phyloP scores from a whole-genome alignment of 2,113 vertebrate genomes.

The Rhynchopsitta pachyrhyncha region DNA sequence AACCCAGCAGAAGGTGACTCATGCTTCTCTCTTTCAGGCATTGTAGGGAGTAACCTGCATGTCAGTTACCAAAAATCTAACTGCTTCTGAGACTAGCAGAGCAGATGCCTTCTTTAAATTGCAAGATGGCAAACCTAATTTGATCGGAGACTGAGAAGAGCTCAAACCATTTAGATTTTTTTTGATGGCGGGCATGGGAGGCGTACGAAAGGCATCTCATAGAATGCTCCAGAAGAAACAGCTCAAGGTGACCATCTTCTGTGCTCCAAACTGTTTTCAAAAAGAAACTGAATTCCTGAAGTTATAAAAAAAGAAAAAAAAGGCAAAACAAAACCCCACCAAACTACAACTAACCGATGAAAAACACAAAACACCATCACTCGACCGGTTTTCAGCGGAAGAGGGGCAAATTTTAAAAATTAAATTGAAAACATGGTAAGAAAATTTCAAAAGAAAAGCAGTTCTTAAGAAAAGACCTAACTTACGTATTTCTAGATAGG shows the following conservation, averaged over 20 bases:
- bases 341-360: not conserved
- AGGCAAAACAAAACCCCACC: not conserved
- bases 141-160: not conserved
- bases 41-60: slow-evolving; percentile 19
- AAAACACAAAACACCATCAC: not conserved
- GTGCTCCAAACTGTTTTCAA: not conserved
- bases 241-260: not conserved
- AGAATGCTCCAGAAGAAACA: not conserved
- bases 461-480: not conserved
- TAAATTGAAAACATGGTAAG: not conserved
- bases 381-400: not conserved
- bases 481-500: not conserved
- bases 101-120: not conserved
- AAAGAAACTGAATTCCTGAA: not conserved
- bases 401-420: not conserved
- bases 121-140: not conserved
- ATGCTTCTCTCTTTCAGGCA: slow-evolving; percentile 1
- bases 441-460: not conserved
- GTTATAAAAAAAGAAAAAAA: not conserved
- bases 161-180: not conserved
- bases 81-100: not conserved
- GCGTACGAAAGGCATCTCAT: not conserved
- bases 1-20: slow-evolving; percentile 16
- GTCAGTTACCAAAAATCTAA: slow-evolving; percentile 9
- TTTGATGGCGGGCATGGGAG: not conserved